Evolutionary conservation across 2,113 vertebrate species (phyloP).

Genomic region (Cottus gobio): DNA sequence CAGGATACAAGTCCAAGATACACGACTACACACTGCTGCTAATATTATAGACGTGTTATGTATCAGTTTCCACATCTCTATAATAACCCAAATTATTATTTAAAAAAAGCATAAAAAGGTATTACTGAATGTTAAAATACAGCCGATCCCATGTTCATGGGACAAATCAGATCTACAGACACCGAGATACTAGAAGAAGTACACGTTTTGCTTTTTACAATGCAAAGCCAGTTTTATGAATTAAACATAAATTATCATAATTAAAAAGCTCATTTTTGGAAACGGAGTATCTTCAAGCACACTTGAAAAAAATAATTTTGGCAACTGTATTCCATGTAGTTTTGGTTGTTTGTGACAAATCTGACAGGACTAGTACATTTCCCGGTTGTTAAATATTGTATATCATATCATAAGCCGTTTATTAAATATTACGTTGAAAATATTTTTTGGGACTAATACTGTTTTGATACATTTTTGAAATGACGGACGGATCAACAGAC

Average conservation of each 20-base stretch:
- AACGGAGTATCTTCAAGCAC: slow-evolving; percentile 56
- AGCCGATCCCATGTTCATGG: slow-evolving; percentile 43
- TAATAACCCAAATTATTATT: slow-evolving; percentile 48
- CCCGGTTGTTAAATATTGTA: not conserved
- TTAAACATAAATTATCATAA: slow-evolving; percentile 40
- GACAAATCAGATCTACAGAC: slow-evolving; percentile 56
- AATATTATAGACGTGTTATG: slow-evolving; percentile 24
- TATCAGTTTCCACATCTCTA: slow-evolving; percentile 35
- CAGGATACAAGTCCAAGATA: too few relatives aligned
- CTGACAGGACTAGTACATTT: slow-evolving; percentile 21
- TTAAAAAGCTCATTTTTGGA: slow-evolving; percentile 41
- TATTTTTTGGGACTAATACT: slow-evolving; percentile 40
- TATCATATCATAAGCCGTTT: slow-evolving; percentile 12
- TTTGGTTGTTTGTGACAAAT: slow-evolving; percentile 36
- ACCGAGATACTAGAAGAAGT: slow-evolving; percentile 55
- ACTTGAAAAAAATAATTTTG: slow-evolving; percentile 42
- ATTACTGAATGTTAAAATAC: slow-evolving; percentile 38
- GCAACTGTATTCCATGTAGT: slow-evolving; percentile 37
- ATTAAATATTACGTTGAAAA: slow-evolving; percentile 14
- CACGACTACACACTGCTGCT: slow-evolving; percentile 38
- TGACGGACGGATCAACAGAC: slow-evolving; percentile 7
- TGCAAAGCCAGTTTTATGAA: slow-evolving; percentile 62
- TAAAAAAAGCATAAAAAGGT: slow-evolving; percentile 50
- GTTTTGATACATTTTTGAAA: slow-evolving; percentile 42
- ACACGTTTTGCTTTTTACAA: slow-evolving; percentile 69